phyloP scores from a whole-genome alignment of 2,888 invertebrate genomes.

The Apamea crenata region DNA sequence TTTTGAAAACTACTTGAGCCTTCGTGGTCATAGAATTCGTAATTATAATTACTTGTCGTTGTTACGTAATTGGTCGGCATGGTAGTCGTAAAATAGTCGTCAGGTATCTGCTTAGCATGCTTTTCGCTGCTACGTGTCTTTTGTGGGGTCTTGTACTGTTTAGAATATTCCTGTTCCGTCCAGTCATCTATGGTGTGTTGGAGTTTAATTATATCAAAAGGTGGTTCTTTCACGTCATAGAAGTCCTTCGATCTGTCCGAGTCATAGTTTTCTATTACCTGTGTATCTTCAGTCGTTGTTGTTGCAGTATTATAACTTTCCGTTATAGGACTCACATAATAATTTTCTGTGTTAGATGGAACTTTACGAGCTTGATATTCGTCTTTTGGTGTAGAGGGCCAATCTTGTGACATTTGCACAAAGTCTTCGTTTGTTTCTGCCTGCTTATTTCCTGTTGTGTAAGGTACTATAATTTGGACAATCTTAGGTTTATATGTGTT shows the following conservation, averaged over 20 bases:
- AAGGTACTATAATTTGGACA: slow-evolving; percentile 95
- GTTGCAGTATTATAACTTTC: slow-evolving; percentile 76
- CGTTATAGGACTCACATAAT: slow-evolving; percentile 66
- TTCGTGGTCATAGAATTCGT: slow-evolving; percentile 87
- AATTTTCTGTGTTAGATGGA: slow-evolving; percentile 80
- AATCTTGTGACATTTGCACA: slow-evolving; percentile 86
- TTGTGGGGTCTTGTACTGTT: slow-evolving; percentile 85
- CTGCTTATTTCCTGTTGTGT: slow-evolving; percentile 90
- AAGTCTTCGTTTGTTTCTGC: slow-evolving; percentile 64
- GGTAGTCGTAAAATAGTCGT: slow-evolving; percentile 93
- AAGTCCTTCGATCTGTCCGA: slow-evolving; percentile 86
- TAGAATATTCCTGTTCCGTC: slow-evolving; percentile 94
- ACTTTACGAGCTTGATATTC: slow-evolving; percentile 88
- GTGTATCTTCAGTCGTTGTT: slow-evolving; percentile 78
- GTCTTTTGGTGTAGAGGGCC: slow-evolving; percentile 76
- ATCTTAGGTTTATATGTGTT: slow-evolving; percentile 90
- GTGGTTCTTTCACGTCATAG: slow-evolving; percentile 88
- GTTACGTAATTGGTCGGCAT: slow-evolving; percentile 83
- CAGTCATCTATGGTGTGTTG: slow-evolving; percentile 96
- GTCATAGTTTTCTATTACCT: slow-evolving; percentile 87
- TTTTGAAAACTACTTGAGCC: slow-evolving; percentile 87
- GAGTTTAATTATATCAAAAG: slow-evolving; percentile 93
- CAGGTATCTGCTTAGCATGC: slow-evolving; percentile 94
- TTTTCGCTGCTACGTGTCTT: slow-evolving; percentile 89
- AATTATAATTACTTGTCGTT: slow-evolving; percentile 79